Evolutionary conservation across 53 echinoderm and acorn worm species (phyloP).

Genomic region (Henricia sp.): DNA sequence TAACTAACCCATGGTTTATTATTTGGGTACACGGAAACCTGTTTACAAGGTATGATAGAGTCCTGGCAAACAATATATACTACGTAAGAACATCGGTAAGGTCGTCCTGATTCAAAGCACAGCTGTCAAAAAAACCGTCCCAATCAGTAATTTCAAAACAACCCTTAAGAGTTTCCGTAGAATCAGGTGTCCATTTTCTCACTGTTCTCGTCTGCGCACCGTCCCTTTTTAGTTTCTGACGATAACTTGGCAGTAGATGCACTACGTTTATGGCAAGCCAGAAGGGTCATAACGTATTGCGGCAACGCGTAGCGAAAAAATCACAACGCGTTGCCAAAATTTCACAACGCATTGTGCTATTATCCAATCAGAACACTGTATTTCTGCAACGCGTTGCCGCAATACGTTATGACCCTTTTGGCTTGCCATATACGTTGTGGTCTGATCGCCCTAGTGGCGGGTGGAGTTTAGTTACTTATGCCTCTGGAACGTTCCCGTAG

Average conservation of each 20-base stretch:
- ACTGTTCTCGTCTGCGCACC: neutral
- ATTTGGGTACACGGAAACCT: constrained; percentile 34
- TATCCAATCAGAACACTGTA: too few species aligned
- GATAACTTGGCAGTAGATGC: constrained; percentile 55
- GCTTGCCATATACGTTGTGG: too few species aligned
- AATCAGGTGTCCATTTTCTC: neutral
- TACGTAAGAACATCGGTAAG: neutral
- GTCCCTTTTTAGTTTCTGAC: constrained; percentile 35
- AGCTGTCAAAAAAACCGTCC: constrained; percentile 16
- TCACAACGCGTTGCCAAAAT: too few species aligned
- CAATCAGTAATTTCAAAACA: constrained; percentile 51
- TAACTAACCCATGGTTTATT: constrained; percentile 55
- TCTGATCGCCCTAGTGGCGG: constrained; percentile 64
- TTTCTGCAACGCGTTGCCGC: too few species aligned
- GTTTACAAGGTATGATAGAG: neutral
- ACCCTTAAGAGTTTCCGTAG: constrained; percentile 1
- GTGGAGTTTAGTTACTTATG: constrained; percentile 28
- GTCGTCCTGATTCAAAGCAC: constrained; percentile 10
- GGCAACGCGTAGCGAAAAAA: too few species aligned
- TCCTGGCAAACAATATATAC: constrained; percentile 60
- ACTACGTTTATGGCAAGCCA: too few species aligned
- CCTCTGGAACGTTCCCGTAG: constrained; percentile 57
- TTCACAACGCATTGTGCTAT: too few species aligned
- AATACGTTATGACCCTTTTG: too few species aligned
- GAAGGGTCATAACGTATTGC: too few species aligned